Conservation (phyloP, 2,113 vertebrate genomes). For the Anguilla japonica region DNA sequence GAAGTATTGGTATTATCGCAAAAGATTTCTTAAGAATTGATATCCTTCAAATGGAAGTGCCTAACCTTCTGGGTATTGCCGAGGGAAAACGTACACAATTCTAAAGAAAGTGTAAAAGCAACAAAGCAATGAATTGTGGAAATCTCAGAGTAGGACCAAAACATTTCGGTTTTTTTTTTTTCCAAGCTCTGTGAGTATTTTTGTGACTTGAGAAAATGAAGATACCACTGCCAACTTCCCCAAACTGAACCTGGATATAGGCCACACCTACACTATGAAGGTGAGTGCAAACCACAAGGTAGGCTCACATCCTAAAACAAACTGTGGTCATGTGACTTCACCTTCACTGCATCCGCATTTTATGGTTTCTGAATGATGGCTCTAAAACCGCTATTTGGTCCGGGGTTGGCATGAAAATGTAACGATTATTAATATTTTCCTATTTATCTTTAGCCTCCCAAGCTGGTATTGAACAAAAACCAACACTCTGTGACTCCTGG, state of each 20-base stretch:
- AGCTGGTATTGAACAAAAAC: neutral
- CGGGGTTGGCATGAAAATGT: slow-evolving; percentile 30
- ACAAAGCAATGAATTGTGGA: neutral
- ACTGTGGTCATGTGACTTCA: slow-evolving; percentile 39
- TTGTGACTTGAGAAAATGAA: neutral
- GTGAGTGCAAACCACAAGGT: slow-evolving; percentile 41
- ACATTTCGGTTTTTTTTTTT: neutral
- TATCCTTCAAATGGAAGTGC: neutral
- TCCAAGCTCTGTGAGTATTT: neutral
- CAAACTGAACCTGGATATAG: neutral
- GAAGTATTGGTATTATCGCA: neutral
- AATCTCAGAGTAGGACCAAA: neutral
- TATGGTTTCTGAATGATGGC: slow-evolving; percentile 49
- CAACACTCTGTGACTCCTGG: neutral
- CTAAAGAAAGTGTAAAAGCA: neutral
- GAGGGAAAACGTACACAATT: neutral
- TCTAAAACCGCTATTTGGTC: slow-evolving; percentile 26
- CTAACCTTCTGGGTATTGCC: neutral
- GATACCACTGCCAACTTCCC: slow-evolving; percentile 22
- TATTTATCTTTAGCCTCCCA: slow-evolving; percentile 25
- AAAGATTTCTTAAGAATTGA: neutral
- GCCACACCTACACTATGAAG: slow-evolving; percentile 31
- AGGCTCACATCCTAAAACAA: slow-evolving; percentile 50
- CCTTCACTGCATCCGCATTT: slow-evolving; percentile 53
- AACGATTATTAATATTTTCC: slow-evolving; percentile 25